These are phyloP conservation scores for Archaeoteleia sp. DNA, from an alignment of 2,888 invertebrate species.

Conservation along the genomic window DNA sequence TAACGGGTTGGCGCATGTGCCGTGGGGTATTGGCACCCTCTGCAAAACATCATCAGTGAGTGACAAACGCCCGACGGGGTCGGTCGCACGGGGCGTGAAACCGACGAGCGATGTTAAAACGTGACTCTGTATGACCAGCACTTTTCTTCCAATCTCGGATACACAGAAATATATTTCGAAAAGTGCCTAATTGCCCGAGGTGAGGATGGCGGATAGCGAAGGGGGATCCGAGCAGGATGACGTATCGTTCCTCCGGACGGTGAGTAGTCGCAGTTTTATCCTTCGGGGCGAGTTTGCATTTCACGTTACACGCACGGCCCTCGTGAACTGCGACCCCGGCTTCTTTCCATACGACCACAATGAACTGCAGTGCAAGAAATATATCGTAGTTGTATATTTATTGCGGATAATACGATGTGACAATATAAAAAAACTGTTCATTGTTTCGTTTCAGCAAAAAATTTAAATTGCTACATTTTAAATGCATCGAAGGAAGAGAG, in stretches of 20 bases:
- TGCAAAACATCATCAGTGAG: constrained; percentile 32
- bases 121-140: constrained; percentile 20
- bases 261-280: constrained; percentile 78
- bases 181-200: constrained; percentile 28
- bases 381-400: too few relatives aligned
- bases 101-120: constrained; percentile 29
- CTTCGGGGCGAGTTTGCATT: background rate
- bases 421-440: too few relatives aligned
- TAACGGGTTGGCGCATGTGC: constrained; percentile 53
- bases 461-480: too few relatives aligned
- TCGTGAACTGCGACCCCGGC: too few relatives aligned
- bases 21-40: constrained; percentile 2
- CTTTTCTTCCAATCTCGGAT: background rate
- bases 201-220: constrained; percentile 91
- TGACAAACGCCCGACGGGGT: constrained; percentile 41
- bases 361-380: too few relatives aligned
- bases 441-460: too few relatives aligned
- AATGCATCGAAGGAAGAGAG: too few relatives aligned
- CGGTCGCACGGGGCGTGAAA: constrained; percentile 46
- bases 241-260: constrained; percentile 99
- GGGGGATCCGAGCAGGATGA: constrained; percentile 99
- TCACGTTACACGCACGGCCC: background rate
- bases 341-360: too few relatives aligned
- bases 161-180: constrained; percentile 11
- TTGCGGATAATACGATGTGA: too few relatives aligned